These are phyloP conservation scores for Megaceryle maxima DNA, from an alignment of 2,113 vertebrate species.

Conservation along the genomic window DNA sequence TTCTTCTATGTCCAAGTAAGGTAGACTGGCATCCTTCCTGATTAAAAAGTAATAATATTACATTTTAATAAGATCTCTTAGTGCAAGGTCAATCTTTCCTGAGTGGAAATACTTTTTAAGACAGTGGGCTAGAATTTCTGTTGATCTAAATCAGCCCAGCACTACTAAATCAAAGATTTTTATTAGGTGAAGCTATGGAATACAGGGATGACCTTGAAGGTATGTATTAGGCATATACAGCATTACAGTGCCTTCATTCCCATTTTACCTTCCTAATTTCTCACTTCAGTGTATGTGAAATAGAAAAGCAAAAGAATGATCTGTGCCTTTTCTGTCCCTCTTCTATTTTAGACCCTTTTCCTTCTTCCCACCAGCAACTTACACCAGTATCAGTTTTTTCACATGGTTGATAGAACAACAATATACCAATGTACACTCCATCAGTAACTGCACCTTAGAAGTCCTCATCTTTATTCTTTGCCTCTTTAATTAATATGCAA, in stretches of 20 bases:
- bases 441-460: neutral
- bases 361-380: neutral
- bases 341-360: neutral
- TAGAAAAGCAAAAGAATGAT: neutral
- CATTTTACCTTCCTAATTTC: neutral
- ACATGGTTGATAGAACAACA: neutral
- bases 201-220: neutral
- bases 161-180: neutral
- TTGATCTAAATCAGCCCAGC: neutral
- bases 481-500: neutral
- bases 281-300: neutral
- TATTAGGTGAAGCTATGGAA: neutral
- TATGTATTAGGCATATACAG: neutral
- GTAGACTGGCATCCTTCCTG: neutral
- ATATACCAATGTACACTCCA: neutral
- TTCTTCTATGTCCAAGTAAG: neutral
- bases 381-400: neutral
- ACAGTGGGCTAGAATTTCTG: slow-evolving; percentile 4
- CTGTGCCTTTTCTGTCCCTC: neutral
- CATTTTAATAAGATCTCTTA: neutral
- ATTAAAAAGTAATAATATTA: slow-evolving; percentile 5
- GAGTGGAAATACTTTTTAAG: neutral
- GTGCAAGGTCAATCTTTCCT: neutral
- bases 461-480: neutral
- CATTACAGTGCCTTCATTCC: neutral